These are phyloP conservation scores for Cuculus canorus DNA, from an alignment of 2,797 vertebrate species.

Conservation along the genomic window DNA sequence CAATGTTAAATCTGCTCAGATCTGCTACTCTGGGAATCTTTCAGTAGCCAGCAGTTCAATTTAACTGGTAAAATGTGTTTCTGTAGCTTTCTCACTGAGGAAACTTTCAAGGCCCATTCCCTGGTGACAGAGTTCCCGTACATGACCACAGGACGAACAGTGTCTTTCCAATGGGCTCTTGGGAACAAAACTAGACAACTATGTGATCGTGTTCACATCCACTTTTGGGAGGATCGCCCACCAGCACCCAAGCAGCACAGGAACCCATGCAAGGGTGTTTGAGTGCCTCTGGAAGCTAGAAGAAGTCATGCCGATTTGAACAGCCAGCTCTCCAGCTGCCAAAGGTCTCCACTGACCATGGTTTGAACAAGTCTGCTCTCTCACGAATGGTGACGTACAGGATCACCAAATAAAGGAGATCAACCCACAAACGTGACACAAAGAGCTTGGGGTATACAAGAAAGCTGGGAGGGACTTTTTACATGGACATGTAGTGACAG, in stretches of 20 bases:
- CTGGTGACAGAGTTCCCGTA: not conserved
- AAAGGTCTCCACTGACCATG: not conserved
- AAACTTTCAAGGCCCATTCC: not conserved
- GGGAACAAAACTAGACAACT: not conserved
- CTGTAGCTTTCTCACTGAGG: not conserved
- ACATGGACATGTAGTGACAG: no score
- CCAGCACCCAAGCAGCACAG: not conserved
- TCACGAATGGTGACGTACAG: not conserved
- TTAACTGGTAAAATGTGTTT: not conserved
- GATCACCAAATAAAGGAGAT: not conserved
- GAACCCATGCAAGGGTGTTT: not conserved
- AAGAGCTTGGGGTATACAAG: not conserved
- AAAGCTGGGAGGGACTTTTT: no score
- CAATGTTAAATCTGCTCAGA: slow-evolving; percentile 21
- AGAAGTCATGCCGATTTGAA: not conserved
- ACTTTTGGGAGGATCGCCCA: accelerated
- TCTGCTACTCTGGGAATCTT: slow-evolving; percentile 8
- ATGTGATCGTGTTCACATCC: not conserved
- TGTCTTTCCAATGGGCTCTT: not conserved
- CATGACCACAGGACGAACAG: not conserved
- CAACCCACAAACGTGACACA: not conserved
- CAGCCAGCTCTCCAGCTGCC: not conserved
- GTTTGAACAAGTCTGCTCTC: not conserved
- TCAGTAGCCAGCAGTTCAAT: not conserved
- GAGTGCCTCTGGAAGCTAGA: not conserved